A percentile compares a stretch with the other conserved stretches of the same genome.
phyloP scores from a whole-genome alignment of 2,797 vertebrate species.

The Caiman crocodilus region DNA sequence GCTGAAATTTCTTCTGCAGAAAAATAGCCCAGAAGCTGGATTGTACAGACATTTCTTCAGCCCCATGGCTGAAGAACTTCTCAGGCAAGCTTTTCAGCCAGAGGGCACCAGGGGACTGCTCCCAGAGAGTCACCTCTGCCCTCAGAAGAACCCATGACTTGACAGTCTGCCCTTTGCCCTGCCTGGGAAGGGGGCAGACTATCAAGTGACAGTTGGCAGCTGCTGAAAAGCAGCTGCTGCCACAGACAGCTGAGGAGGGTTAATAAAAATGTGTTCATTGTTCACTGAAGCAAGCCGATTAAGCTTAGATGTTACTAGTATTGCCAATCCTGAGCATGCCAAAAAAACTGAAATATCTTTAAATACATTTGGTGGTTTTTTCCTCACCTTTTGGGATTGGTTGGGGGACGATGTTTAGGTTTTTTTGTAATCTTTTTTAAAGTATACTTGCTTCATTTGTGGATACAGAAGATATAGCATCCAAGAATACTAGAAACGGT shows the following conservation, averaged over 20 bases:
- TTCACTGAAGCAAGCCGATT: background rate
- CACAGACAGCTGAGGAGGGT: rapidly evolving
- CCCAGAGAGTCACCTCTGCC: background rate
- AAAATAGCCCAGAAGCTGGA: too few relatives aligned
- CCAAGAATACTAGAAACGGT: background rate
- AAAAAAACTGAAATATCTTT: too few relatives aligned
- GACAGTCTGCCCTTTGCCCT: too few relatives aligned
- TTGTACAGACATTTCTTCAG: too few relatives aligned
- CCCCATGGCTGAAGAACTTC: too few relatives aligned
- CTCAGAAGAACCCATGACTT: background rate
- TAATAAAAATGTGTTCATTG: background rate
- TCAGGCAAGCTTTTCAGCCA: too few relatives aligned
- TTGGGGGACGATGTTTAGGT: background rate
- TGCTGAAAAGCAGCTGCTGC: too few relatives aligned
- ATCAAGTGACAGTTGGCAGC: too few relatives aligned
- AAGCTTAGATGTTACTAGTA: background rate
- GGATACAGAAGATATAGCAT: background rate
- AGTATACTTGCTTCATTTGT: background rate
- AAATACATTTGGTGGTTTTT: background rate
- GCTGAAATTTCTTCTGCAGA: background rate
- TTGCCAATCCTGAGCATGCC: background rate
- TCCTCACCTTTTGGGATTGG: background rate
- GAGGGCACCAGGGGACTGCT: too few relatives aligned
- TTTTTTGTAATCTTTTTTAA: background rate
- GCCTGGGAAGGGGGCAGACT: too few relatives aligned